These are phyloP conservation scores for Glyptemys insculpta DNA, from an alignment of 2,797 vertebrate genomes.

Conservation along the genomic window DNA sequence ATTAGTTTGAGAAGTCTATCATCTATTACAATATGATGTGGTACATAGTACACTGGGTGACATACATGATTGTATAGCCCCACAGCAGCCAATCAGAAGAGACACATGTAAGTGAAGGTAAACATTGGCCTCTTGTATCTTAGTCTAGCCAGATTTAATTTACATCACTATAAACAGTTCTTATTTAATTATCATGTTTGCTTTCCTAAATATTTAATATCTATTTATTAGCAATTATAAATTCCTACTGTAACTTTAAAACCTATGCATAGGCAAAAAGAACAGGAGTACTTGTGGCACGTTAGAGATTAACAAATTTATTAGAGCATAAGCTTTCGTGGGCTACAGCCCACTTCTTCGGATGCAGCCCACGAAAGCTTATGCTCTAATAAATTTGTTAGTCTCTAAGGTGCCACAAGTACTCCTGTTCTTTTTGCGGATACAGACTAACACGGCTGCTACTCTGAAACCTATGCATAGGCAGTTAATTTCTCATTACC, in stretches of 20 bases:
- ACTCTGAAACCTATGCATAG: accelerated
- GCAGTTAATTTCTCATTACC: slow-evolving; percentile 42
- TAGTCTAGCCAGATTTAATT: not conserved
- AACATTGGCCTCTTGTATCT: not conserved
- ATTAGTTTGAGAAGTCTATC: accelerated
- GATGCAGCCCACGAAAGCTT: too few relatives aligned
- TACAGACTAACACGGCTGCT: too few relatives aligned
- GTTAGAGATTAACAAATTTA: too few relatives aligned
- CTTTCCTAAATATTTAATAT: slow-evolving; percentile 48
- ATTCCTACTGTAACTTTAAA: not conserved
- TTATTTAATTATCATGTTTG: slow-evolving; percentile 26
- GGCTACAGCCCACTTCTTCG: too few relatives aligned
- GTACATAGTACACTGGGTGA: accelerated
- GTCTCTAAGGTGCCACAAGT: too few relatives aligned
- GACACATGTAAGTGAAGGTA: accelerated
- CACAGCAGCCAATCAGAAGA: not conserved
- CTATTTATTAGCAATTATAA: not conserved
- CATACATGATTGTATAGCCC: accelerated
- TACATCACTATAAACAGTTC: not conserved
- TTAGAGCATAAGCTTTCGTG: too few relatives aligned
- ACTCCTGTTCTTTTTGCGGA: too few relatives aligned
- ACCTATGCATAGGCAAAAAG: accelerated
- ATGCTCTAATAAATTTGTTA: too few relatives aligned
- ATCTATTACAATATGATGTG: accelerated
- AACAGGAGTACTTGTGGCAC: too few relatives aligned